phyloP scores from a whole-genome alignment of 2,113 vertebrate genomes.

The Sphyrna mokarran region DNA sequence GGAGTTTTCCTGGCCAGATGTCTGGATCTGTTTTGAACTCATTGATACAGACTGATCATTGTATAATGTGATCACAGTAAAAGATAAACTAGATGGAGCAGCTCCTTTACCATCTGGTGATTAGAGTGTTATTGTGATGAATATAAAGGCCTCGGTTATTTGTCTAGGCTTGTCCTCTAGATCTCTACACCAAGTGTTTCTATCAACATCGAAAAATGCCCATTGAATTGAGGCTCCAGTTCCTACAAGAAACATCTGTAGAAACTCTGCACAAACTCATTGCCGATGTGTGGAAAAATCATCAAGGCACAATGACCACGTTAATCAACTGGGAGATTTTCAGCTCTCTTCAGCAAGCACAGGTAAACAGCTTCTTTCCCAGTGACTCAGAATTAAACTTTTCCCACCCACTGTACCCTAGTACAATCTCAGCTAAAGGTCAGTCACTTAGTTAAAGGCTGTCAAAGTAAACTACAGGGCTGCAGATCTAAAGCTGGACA shows the following conservation, averaged over 20 bases:
- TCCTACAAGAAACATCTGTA: conserved; percentile 56
- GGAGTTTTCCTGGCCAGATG: too few species aligned
- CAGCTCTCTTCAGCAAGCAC: conserved; percentile 74
- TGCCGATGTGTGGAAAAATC: conserved; percentile 65
- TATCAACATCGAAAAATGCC: conserved; percentile 66
- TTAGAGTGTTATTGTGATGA: background rate
- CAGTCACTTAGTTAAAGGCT: background rate
- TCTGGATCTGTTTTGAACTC: too few species aligned
- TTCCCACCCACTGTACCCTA: background rate
- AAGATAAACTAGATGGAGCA: background rate
- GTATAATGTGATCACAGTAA: background rate
- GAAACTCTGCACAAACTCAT: conserved; percentile 62
- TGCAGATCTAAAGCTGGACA: too few species aligned
- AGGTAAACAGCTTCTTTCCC: conserved; percentile 57
- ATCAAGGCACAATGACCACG: conserved; percentile 69
- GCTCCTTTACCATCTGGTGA: background rate
- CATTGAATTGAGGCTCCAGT: conserved; percentile 64
- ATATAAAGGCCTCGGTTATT: background rate
- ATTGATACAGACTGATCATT: background rate
- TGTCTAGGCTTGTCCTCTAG: conserved; percentile 71
- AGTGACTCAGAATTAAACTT: background rate
- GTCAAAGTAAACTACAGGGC: background rate
- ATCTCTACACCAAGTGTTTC: conserved; percentile 86
- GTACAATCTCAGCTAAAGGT: background rate
- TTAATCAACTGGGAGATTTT: conserved; percentile 84